Evolutionary conservation across 2,888 invertebrate genomes (phyloP).

Genomic region (Corythucha ciliata): DNA sequence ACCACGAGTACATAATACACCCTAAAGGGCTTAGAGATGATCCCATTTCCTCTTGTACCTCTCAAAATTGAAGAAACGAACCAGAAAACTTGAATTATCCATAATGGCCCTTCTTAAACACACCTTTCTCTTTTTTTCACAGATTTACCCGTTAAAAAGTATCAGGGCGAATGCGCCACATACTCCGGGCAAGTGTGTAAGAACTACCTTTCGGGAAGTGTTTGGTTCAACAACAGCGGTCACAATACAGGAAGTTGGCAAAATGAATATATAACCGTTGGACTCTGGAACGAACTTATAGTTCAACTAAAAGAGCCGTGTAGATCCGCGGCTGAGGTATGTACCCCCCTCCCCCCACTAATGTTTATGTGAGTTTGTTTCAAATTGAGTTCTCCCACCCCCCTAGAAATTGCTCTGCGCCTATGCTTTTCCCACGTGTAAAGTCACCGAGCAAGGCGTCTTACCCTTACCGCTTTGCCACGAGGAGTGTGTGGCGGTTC

Average conservation of each 20-base stretch:
- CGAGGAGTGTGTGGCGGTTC: slow-evolving; percentile 88
- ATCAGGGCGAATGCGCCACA: slow-evolving; percentile 53
- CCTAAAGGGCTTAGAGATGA: no score
- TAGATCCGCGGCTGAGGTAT: slow-evolving; percentile 71
- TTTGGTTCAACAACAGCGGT: slow-evolving; percentile 62
- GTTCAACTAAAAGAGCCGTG: slow-evolving; percentile 71
- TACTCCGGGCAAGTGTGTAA: slow-evolving; percentile 79
- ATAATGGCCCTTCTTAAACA: no score
- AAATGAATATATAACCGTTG: slow-evolving; percentile 74
- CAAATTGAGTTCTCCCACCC: neutral
- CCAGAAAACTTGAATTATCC: no score
- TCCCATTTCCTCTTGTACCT: no score
- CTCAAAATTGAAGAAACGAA: no score
- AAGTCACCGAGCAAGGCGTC: slow-evolving; percentile 54
- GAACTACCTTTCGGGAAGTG: slow-evolving; percentile 54
- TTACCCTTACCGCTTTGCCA: slow-evolving; percentile 73
- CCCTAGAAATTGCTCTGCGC: slow-evolving; percentile 71
- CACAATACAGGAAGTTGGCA: slow-evolving; percentile 57
- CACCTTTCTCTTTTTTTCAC: neutral
- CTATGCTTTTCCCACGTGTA: slow-evolving; percentile 84
- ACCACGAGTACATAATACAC: no score
- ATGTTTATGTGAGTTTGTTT: neutral
- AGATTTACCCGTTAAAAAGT: slow-evolving; percentile 13
- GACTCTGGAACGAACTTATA: slow-evolving; percentile 80
- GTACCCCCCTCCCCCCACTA: slow-evolving; percentile 3